Conservation (phyloP, 2,797 vertebrate genomes). For the Acanthornis magna region DNA sequence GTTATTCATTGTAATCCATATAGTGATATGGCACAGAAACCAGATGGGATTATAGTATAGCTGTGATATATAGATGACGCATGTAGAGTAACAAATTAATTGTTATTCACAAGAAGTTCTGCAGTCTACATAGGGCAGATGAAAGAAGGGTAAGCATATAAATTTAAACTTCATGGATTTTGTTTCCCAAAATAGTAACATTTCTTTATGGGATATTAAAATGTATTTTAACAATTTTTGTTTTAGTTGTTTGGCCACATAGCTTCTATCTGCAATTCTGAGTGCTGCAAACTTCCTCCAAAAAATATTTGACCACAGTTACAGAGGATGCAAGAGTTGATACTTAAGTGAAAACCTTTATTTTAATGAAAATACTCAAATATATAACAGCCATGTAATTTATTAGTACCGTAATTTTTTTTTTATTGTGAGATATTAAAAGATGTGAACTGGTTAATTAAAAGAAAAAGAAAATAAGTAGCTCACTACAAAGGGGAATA, state of each 20-base stretch:
- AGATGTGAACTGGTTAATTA: neutral
- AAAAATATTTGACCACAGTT: neutral
- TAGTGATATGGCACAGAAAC: neutral
- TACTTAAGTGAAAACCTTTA: neutral
- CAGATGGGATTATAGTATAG: neutral
- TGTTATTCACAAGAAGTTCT: neutral
- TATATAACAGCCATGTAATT: neutral
- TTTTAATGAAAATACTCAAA: neutral
- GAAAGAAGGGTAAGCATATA: neutral
- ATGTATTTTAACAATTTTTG: neutral
- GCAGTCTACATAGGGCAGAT: neutral
- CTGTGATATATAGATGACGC: neutral
- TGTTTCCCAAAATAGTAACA: neutral
- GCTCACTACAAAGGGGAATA: neutral
- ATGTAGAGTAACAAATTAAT: neutral
- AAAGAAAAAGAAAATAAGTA: neutral
- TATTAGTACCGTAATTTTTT: neutral
- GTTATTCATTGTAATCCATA: neutral
- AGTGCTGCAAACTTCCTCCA: neutral
- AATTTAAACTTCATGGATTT: neutral
- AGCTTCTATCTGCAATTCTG: neutral
- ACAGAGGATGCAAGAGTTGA: neutral
- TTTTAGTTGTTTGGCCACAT: neutral
- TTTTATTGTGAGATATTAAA: neutral
- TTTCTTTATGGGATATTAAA: neutral